Evolutionary conservation across 2,888 invertebrate genomes (phyloP), one percentile per base, ranked within the genome.

Genomic region (Cheilosia urbana): DNA sequence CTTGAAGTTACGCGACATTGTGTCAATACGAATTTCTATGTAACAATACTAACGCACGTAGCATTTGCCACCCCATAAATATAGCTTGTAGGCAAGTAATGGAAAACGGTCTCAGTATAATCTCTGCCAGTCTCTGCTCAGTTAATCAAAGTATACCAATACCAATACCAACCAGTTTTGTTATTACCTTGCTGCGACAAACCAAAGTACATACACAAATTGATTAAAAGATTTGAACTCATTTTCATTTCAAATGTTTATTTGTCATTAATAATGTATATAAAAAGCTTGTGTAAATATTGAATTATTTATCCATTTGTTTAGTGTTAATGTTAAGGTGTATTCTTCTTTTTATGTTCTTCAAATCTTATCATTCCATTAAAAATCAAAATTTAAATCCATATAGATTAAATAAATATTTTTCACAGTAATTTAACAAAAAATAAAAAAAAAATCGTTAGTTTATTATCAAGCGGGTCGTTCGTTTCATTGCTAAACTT

Each of bases 201-300:
- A 15, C 11, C 9, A 34, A 57, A 17, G 2, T 1, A 5, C 24
- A 7, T 1, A 5, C 24, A 1, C 27, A 37, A 58, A 13, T 13
- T 11, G 9, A 11, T 37, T 21, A n/a, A 55, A 9, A 24, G 21
- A 63, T 47, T 3, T 51, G 51, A 62, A 60, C 21, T 51, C 42
- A 51, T 66, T 72, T 85, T 87, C 83, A 87, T 87, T 83, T 87
- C 87, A 85, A 88, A 80, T 79, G 68, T 87, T 88, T 85, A 79
- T 77, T 84, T 80, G 77, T 82, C 81, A 71, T 80, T 88, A 84
- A 87, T 87, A 82, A 87, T 88, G 88, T 88, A 88, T 88, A 88
- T 88, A 88, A 88, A 88, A 88, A 88, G 88, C 88, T 88, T 88
- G 88, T 88, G 88, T 88, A 88, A 88, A 88, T 88, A 88, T 87